Conservation (phyloP, 2,113 vertebrate species). For the Pseudorasbora parva region DNA sequence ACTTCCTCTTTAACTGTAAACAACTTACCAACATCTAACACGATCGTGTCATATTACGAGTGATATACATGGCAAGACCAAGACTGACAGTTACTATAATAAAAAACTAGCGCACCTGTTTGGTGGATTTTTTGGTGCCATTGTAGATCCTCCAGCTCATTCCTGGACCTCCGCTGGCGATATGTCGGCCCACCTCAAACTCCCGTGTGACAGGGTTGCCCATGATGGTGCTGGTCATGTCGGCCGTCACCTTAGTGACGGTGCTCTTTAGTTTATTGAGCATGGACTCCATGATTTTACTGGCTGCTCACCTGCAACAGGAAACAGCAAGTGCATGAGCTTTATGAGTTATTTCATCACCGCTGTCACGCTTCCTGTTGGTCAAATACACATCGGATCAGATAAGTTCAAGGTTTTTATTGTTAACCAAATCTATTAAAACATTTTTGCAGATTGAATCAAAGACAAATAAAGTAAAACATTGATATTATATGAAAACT, state of each 20-base stretch:
- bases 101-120: conserved; percentile 81
- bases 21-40: neutral
- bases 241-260: conserved; percentile 97
- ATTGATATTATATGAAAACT: too few species aligned
- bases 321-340: neutral
- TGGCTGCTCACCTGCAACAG: conserved; percentile 43
- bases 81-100: neutral
- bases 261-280: conserved; percentile 97
- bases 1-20: neutral
- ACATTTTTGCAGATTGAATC: too few species aligned
- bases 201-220: conserved; percentile 97
- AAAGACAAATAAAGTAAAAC: too few species aligned
- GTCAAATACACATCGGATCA: neutral
- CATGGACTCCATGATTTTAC: conserved; percentile 94
- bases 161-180: conserved; percentile 93
- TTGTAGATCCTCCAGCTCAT: conserved; percentile 98
- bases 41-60: neutral
- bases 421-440: too few species aligned
- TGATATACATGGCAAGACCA: neutral
- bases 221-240: conserved; percentile 98
- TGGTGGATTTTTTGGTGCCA: conserved; percentile 97
- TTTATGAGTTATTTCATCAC: neutral
- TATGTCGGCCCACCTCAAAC: conserved; percentile 95
- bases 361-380: neutral
- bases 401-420: neutral